Conservation (phyloP, 2,113 vertebrate genomes). For the Lophius piscatorius region DNA sequence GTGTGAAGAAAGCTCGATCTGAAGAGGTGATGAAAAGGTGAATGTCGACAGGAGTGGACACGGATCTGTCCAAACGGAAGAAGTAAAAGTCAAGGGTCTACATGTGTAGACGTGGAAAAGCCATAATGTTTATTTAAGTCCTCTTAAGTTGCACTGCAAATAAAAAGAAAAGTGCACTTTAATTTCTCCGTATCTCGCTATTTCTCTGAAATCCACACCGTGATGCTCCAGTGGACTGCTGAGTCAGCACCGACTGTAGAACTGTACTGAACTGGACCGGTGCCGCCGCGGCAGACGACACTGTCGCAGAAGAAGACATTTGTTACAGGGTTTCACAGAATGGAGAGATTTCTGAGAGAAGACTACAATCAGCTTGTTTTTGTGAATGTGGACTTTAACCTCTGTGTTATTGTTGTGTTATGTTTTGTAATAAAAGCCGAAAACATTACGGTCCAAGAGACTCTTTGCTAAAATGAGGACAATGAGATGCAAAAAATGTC, state of each 20-base stretch:
- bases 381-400: conserved; percentile 31
- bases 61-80: conserved; percentile 40
- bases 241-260: conserved; percentile 31
- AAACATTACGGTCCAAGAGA: no score
- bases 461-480: no score
- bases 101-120: conserved; percentile 53
- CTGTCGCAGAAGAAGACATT: not conserved
- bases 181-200: conserved; percentile 5
- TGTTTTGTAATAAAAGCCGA: conserved; percentile 68
- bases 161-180: conserved; percentile 61
- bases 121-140: conserved; percentile 55
- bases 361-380: conserved; percentile 46
- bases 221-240: not conserved
- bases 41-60: conserved; percentile 14
- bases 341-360: conserved; percentile 28
- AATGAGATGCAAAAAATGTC: no score
- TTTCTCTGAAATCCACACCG: conserved; percentile 4
- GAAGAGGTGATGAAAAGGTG: conserved; percentile 27
- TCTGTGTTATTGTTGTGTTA: conserved; percentile 51
- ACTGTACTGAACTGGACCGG: not conserved
- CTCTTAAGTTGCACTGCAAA: conserved; percentile 43
- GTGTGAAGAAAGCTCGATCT: conserved; percentile 90
- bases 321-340: conserved; percentile 9
- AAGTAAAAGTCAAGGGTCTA: conserved; percentile 61
- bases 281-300: no score